Percentiles rank a stretch among this genome's conserved stretches.
phyloP scores from a whole-genome alignment of 1,140 invertebrate species.

The Solen grandis region DNA sequence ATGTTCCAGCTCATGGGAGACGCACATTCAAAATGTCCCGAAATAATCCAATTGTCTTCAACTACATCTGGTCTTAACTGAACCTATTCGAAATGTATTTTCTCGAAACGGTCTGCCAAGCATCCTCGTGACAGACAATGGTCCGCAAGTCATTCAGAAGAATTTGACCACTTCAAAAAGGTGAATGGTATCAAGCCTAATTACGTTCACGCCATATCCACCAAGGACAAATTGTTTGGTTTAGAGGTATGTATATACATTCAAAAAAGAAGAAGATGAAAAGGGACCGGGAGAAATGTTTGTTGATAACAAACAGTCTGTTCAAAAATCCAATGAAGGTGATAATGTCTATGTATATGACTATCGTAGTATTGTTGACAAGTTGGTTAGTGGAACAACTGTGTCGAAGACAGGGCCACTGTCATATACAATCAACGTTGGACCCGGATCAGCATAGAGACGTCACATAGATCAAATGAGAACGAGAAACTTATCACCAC shows the following conservation, averaged over 20 bases:
- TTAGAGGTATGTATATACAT: neutral
- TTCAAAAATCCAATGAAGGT: neutral
- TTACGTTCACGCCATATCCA: neutral
- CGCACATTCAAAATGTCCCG: neutral
- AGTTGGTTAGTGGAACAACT: neutral
- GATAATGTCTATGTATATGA: neutral
- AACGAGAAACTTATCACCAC: neutral
- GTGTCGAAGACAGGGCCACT: neutral
- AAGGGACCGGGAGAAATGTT: neutral
- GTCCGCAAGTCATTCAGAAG: neutral
- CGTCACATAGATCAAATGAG: neutral
- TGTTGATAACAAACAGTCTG: neutral
- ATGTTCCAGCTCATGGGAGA: neutral
- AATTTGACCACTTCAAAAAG: neutral
- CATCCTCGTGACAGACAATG: neutral
- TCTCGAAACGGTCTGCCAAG: neutral
- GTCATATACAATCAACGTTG: neutral
- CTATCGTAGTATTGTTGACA: neutral
- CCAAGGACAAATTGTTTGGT: neutral
- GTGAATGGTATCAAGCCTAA: neutral
- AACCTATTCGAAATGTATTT: neutral
- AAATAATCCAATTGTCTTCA: neutral
- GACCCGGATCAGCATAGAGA: neutral
- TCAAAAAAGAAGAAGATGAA: neutral
- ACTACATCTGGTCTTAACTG: neutral